Evolutionary conservation across 2,797 vertebrate genomes (phyloP).

Genomic region (Tympanoctomys barrerae): DNA sequence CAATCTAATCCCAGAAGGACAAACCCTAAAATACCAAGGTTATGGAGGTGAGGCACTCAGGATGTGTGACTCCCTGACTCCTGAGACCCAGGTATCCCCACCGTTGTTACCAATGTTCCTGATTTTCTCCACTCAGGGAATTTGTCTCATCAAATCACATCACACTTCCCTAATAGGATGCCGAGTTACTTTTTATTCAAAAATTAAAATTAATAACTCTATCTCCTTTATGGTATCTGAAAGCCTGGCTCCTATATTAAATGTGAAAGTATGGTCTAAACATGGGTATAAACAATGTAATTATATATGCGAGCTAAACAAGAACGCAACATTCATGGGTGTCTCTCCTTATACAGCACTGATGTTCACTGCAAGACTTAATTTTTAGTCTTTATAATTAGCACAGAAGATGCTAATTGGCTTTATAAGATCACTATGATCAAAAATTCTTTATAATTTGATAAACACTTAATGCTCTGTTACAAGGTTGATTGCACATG

Average conservation of each 20-base stretch:
- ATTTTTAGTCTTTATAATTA: not conserved
- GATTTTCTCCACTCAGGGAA: not conserved
- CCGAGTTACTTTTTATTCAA: not conserved
- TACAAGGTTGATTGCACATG: not conserved
- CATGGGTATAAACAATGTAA: not conserved
- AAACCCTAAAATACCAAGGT: not conserved
- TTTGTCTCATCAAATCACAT: not conserved
- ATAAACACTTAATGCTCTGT: not conserved
- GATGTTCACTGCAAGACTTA: not conserved
- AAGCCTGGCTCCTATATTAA: not conserved
- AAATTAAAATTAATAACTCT: not conserved
- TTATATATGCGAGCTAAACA: not conserved
- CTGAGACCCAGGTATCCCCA: fast-evolving
- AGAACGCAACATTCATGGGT: not conserved
- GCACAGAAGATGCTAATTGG: not conserved
- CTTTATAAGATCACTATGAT: not conserved
- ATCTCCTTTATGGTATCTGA: not conserved
- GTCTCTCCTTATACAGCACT: not conserved
- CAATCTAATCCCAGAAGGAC: not conserved
- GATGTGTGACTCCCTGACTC: not conserved
- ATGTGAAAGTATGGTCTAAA: not conserved
- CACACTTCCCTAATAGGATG: not conserved
- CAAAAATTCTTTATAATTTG: not conserved
- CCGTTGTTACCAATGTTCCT: not conserved
- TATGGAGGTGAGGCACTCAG: not conserved